Conservation (phyloP, 1,140 invertebrate genomes). For the Caenorhabditis tropicalis region DNA sequence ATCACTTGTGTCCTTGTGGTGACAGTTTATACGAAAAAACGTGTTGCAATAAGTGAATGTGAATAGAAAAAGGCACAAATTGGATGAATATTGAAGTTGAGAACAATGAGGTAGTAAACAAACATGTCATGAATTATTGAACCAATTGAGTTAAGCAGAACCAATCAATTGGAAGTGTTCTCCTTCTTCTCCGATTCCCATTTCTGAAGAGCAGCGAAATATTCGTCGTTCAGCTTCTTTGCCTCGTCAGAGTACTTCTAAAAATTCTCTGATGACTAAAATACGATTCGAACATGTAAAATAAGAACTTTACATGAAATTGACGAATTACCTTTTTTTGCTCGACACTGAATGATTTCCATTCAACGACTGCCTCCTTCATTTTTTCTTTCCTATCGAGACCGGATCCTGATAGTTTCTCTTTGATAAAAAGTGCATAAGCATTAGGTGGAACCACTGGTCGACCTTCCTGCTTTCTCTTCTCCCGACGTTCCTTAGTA, state of each 20-base stretch:
- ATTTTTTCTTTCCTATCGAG: neutral
- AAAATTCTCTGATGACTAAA: neutral
- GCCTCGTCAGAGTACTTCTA: conserved; percentile 27
- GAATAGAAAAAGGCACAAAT: neutral
- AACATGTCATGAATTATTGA: neutral
- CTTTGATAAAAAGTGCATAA: conserved; percentile 14
- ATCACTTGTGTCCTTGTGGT: neutral
- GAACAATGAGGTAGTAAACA: neutral
- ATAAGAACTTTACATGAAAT: neutral
- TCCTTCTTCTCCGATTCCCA: conserved; percentile 9
- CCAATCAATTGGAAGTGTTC: neutral
- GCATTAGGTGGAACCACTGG: conserved; percentile 11
- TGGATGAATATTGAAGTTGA: neutral
- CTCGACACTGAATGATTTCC: neutral
- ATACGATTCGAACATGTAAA: neutral
- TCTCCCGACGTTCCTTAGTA: neutral
- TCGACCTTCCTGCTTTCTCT: neutral
- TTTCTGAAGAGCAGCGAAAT: neutral
- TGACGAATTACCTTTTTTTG: neutral
- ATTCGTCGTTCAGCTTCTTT: neutral
- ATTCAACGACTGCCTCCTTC: conserved; percentile 19
- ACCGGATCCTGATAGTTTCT: neutral
- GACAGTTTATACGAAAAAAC: neutral
- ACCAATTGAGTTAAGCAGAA: too few species aligned
- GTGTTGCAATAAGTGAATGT: neutral